phyloP scores from a whole-genome alignment of 92 coral and sea anemone species.

The Phenganax subtilis region DNA sequence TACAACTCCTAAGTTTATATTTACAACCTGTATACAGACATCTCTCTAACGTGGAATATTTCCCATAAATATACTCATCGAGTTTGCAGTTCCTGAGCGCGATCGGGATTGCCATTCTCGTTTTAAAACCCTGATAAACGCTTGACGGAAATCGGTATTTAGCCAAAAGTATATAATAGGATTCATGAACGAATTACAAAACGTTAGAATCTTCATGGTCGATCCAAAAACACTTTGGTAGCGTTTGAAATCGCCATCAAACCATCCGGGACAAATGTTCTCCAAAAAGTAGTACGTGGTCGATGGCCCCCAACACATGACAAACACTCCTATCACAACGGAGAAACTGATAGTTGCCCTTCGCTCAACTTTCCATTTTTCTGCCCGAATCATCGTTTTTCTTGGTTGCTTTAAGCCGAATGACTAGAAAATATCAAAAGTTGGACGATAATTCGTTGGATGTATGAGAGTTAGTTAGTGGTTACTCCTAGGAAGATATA shows the following conservation, averaged over 20 bases:
- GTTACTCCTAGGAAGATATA: too few relatives aligned
- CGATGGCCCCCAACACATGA: constrained; percentile 91
- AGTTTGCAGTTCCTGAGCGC: constrained; percentile 24
- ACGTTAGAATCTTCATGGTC: constrained; percentile 70
- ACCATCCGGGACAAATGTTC: constrained; percentile 61
- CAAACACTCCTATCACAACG: constrained; percentile 85
- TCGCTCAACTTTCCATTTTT: constrained; percentile 48
- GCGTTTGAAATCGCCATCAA: constrained; percentile 49
- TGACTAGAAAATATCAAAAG: background rate
- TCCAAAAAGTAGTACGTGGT: constrained; percentile 72
- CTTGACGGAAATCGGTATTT: constrained; percentile 77
- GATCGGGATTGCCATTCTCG: constrained; percentile 26
- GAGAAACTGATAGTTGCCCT: constrained; percentile 81
- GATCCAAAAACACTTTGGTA: constrained; percentile 58
- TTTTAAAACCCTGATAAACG: constrained; percentile 53
- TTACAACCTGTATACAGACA: too few relatives aligned
- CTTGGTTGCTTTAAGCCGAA: background rate
- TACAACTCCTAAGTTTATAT: too few relatives aligned
- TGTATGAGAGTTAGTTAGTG: background rate
- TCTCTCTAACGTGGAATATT: too few relatives aligned
- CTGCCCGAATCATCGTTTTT: constrained; percentile 10
- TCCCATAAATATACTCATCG: background rate
- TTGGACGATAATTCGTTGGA: background rate
- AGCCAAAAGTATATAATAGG: constrained; percentile 97
- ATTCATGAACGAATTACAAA: constrained; percentile 76